Conservation (phyloP, 1,140 invertebrate genomes). For the Diorhabda carinulata region DNA sequence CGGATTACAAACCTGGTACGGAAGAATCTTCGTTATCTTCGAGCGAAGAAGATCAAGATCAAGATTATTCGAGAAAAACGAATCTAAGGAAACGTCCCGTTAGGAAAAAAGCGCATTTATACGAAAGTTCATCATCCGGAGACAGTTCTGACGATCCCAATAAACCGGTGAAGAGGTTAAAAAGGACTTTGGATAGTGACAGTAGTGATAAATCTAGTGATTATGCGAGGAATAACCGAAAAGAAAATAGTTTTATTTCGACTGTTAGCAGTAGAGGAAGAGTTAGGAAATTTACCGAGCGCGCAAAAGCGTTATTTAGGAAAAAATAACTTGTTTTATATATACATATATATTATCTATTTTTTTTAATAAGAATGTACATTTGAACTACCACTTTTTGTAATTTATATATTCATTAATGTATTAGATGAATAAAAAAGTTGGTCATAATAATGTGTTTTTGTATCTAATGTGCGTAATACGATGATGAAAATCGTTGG, state of each 20-base stretch:
- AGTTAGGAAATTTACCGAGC: slow-evolving; percentile 74
- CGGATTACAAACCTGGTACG: background rate
- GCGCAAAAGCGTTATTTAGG: slow-evolving; percentile 56
- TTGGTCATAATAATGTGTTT: too few relatives aligned
- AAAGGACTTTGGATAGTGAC: slow-evolving; percentile 46
- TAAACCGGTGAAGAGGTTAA: slow-evolving; percentile 38
- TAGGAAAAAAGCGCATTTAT: slow-evolving; percentile 7
- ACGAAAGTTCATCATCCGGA: slow-evolving; percentile 19
- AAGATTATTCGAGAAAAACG: slow-evolving; percentile 7
- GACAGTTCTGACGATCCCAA: slow-evolving; percentile 14
- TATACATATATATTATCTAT: too few relatives aligned
- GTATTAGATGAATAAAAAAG: too few relatives aligned
- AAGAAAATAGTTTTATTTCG: slow-evolving; percentile 47
- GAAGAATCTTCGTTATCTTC: slow-evolving; percentile 2
- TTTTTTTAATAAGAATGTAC: too few relatives aligned
- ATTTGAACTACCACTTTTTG: too few relatives aligned
- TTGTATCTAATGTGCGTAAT: too few relatives aligned
- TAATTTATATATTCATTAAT: too few relatives aligned
- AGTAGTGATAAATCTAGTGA: slow-evolving; percentile 10
- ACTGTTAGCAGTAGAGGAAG: slow-evolving; percentile 79
- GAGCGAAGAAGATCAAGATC: slow-evolving; percentile 6
- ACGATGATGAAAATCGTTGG: too few relatives aligned
- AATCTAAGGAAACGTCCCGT: slow-evolving; percentile 10
- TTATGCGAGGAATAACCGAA: slow-evolving; percentile 7
- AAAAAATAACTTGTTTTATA: slow-evolving; percentile 20